Evolutionary conservation across 2,888 invertebrate species (phyloP).

Genomic region (Conomelus anceps): DNA sequence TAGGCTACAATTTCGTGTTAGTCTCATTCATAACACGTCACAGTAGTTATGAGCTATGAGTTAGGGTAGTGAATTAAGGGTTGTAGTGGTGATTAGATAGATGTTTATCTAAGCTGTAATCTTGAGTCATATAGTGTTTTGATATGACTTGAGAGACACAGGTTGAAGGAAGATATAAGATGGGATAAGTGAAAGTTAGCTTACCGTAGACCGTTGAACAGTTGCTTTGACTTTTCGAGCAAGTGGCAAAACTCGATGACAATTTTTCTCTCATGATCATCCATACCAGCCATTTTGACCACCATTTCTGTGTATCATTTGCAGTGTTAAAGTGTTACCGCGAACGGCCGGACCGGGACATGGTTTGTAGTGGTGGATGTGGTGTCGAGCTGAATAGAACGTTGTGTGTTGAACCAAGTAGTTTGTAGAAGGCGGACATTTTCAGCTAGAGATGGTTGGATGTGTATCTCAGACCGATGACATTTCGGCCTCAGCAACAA

Average conservation of each 20-base stretch:
- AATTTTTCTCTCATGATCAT: constrained; percentile 83
- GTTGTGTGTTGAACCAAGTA: not conserved
- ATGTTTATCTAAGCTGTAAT: not conserved
- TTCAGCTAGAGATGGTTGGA: not conserved
- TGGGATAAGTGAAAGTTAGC: constrained; percentile 21
- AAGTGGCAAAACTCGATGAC: constrained; percentile 94
- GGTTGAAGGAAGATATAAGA: not conserved
- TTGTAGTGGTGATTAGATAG: not conserved
- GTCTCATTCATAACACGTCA: no score
- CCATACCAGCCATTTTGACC: constrained; percentile 61
- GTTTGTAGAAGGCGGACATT: not conserved
- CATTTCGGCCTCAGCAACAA: not conserved
- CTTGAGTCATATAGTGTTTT: not conserved
- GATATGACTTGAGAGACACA: not conserved
- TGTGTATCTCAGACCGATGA: not conserved
- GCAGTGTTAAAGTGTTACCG: constrained; percentile 16
- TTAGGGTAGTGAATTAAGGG: no score
- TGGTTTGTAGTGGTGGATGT: not conserved
- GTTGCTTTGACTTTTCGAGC: constrained; percentile 92
- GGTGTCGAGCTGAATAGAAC: not conserved
- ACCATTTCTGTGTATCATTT: constrained; percentile 33
- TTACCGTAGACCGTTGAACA: constrained; percentile 91
- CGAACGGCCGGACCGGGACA: not conserved
- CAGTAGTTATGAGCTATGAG: not conserved
- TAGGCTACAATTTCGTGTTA: no score